A percentile compares a stretch with the other conserved stretches of the same genome.
Conservation (phyloP, 2,113 vertebrate genomes). For the Craseonycteris thonglongyai region DNA sequence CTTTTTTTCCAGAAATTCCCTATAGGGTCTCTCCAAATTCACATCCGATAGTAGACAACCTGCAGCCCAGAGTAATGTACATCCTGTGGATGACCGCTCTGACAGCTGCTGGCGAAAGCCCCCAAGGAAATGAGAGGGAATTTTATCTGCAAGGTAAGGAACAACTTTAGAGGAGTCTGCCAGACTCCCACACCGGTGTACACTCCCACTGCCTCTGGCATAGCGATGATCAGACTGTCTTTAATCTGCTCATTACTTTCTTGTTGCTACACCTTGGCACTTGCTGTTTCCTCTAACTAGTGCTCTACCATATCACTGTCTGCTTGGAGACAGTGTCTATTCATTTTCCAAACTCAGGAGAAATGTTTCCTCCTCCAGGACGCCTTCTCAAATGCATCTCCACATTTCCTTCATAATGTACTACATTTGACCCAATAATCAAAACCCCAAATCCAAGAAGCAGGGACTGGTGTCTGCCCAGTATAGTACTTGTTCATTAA, state of each 20-base stretch:
- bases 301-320: neutral
- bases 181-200: neutral
- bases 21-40: neutral
- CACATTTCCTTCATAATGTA: neutral
- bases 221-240: neutral
- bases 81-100: constrained; percentile 77
- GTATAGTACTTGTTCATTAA: neutral
- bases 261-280: neutral
- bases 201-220: neutral
- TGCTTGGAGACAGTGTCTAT: neutral
- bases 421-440: neutral
- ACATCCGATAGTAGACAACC: constrained; percentile 31
- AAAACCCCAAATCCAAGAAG: neutral
- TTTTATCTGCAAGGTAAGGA: constrained; percentile 65
- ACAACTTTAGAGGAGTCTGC: neutral
- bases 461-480: neutral
- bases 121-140: constrained; percentile 62
- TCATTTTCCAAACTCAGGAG: neutral
- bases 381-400: neutral
- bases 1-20: constrained; percentile 58
- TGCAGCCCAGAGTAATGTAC: constrained; percentile 53
- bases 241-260: neutral
- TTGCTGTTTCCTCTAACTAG: neutral
- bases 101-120: constrained; percentile 76
- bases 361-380: neutral